These are phyloP conservation scores for Hyposmocoma kahamanoa DNA, from an alignment of 1,140 invertebrate species.

Conservation along the genomic window DNA sequence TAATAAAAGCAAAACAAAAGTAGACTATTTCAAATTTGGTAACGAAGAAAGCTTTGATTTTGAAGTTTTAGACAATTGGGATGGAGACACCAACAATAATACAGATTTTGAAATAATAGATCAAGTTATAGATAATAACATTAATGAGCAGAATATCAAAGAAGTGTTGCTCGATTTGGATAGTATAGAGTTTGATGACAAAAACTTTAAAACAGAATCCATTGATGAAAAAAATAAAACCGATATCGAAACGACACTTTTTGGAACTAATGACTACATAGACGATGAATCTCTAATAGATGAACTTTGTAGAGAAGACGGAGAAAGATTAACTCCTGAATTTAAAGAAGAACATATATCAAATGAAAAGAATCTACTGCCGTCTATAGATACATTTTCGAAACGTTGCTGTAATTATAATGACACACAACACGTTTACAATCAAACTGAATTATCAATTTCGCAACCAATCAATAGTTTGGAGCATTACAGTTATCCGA, in stretches of 20 bases:
- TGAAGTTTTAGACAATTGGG: constrained; percentile 51
- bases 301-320: constrained; percentile 58
- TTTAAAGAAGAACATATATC: constrained; percentile 55
- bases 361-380: constrained; percentile 50
- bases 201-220: constrained; percentile 39
- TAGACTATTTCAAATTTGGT: constrained; percentile 54
- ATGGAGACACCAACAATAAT: constrained; percentile 24
- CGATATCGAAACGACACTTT: constrained; percentile 29
- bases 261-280: constrained; percentile 58
- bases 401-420: constrained; percentile 61
- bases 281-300: constrained; percentile 63
- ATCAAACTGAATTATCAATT: constrained; percentile 30
- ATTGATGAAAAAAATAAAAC: constrained; percentile 29
- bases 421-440: no score
- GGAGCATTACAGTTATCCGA: constrained; percentile 65
- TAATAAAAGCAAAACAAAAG: constrained; percentile 32
- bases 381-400: constrained; percentile 69
- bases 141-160: constrained; percentile 61
- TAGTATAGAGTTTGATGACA: constrained; percentile 57
- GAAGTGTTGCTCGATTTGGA: constrained; percentile 62
- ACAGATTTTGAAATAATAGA: constrained; percentile 56
- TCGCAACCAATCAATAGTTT: constrained; percentile 45
- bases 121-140: constrained; percentile 50
- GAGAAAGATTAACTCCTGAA: constrained; percentile 50
- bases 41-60: constrained; percentile 62